These are phyloP conservation scores for Calameuta idolon DNA, from an alignment of 2,888 invertebrate species.

Conservation along the genomic window DNA sequence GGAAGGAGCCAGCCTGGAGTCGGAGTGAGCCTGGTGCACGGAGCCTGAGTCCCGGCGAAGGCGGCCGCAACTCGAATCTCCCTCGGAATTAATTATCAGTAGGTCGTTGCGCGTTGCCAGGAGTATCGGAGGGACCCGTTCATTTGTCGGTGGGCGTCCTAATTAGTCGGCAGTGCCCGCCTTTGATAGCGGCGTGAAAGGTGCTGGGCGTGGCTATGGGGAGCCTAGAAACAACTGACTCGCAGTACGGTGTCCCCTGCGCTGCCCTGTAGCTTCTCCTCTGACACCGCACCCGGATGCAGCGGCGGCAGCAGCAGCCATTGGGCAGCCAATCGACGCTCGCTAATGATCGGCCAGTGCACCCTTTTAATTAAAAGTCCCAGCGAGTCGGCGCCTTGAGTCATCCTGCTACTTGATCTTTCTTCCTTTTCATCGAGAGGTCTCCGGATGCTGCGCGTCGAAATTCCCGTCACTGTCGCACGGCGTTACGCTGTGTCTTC, in stretches of 20 bases:
- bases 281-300: conserved; percentile 9
- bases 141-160: conserved; percentile 65
- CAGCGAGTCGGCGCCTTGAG: too few relatives aligned
- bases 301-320: background rate
- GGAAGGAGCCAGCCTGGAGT: too few relatives aligned
- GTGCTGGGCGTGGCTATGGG: conserved; percentile 63
- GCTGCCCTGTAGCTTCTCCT: conserved; percentile 25
- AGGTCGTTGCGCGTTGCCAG: background rate
- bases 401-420: too few relatives aligned
- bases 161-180: conserved; percentile 63
- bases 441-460: too few relatives aligned
- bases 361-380: conserved; percentile 41
- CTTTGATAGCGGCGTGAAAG: conserved; percentile 60
- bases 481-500: too few relatives aligned
- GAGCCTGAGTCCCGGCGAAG: too few relatives aligned
- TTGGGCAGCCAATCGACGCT: conserved; percentile 59
- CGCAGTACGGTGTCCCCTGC: conserved; percentile 16
- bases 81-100: conserved; percentile 3
- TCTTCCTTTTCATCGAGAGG: too few relatives aligned
- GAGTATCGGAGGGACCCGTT: conserved; percentile 23
- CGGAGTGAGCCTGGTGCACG: too few relatives aligned
- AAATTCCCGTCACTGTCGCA: too few relatives aligned
- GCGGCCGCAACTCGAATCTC: too few relatives aligned
- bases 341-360: conserved; percentile 53
- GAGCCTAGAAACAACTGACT: conserved; percentile 61